Conservation (phyloP, 2,797 vertebrate genomes). For the Clamator glandarius region DNA sequence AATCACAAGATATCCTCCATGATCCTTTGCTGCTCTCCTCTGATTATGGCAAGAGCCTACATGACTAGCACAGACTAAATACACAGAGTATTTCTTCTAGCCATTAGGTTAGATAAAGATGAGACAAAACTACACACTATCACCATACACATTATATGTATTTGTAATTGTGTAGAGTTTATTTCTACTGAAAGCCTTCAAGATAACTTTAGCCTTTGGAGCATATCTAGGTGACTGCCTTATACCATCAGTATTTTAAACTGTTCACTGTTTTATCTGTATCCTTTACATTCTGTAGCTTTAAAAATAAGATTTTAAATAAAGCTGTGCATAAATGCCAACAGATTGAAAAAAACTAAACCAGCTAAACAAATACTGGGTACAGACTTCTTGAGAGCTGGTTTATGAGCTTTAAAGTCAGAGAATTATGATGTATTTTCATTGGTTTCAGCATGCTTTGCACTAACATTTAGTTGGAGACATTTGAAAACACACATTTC, state of each 20-base stretch:
- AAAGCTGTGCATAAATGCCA: not conserved
- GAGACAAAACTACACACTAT: not conserved
- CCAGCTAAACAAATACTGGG: not conserved
- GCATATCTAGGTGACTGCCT: not conserved
- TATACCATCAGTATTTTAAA: not conserved
- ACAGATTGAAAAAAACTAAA: not conserved
- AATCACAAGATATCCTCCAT: not conserved
- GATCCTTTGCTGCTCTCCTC: not conserved
- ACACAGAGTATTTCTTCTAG: not conserved
- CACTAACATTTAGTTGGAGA: not conserved
- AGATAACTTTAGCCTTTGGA: not conserved
- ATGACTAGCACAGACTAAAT: not conserved
- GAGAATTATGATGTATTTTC: not conserved
- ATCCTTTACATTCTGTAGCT: not conserved
- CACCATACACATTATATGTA: rapidly evolving
- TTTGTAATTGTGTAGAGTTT: not conserved
- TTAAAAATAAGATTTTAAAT: not conserved
- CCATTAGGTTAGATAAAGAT: not conserved
- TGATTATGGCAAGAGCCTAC: not conserved
- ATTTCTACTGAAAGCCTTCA: not conserved
- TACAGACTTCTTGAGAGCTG: not conserved
- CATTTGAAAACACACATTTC: not conserved
- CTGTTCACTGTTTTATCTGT: not conserved
- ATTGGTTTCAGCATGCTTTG: not conserved
- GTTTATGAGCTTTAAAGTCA: not conserved